Evolutionary conservation across 1,140 invertebrate genomes (phyloP).

Genomic region (Bilobella aurantiaca): DNA sequence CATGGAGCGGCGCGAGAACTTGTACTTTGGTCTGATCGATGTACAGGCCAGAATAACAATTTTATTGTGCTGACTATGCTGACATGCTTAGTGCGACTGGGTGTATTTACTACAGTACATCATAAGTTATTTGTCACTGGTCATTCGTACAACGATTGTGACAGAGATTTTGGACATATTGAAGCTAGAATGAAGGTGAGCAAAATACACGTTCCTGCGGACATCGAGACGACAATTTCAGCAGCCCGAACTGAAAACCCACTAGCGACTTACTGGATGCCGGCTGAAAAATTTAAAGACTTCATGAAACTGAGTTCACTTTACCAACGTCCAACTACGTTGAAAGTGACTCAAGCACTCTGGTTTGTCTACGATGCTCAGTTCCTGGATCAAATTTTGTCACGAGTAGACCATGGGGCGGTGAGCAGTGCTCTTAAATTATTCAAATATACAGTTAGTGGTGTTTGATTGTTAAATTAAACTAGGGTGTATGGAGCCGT

Average conservation of each 20-base stretch:
- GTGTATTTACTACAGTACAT: slow-evolving; percentile 18
- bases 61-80: slow-evolving; percentile 17
- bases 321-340: neutral
- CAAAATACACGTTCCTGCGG: neutral
- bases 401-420: neutral
- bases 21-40: slow-evolving; percentile 31
- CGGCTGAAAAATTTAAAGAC: neutral
- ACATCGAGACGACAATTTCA: neutral
- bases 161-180: neutral
- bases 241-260: neutral
- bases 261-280: neutral
- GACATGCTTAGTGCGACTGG: slow-evolving; percentile 11
- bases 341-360: neutral
- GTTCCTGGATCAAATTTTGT: neutral
- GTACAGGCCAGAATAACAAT: slow-evolving; percentile 31
- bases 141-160: slow-evolving; percentile 3
- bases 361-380: neutral
- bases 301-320: neutral
- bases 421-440: neutral
- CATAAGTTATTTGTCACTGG: neutral
- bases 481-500: neutral
- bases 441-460: neutral
- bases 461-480: neutral
- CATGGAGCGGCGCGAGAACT: slow-evolving; percentile 20
- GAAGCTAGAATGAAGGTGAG: neutral